Base-by-base conservation (phyloP, 2,888 invertebrate species). In the Bombylius discolor region DNA sequence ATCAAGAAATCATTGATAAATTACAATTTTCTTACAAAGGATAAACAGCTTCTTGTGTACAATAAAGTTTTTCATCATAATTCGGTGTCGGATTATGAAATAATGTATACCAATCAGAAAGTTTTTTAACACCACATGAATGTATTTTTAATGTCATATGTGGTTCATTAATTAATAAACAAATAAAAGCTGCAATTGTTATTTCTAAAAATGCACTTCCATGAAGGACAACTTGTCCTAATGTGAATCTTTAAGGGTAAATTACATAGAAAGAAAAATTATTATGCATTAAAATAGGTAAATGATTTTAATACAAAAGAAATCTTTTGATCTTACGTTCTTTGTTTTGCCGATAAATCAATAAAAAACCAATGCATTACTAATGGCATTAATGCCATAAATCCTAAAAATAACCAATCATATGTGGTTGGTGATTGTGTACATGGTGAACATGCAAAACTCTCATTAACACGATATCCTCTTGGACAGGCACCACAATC, bases 41-140 rank as follows among this genome's bases (percentile, higher is more conserved):
- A 78, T 94, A 98, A 0, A 97, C 96, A 56, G 96, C 94, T 76
- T 99, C 98, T 68, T 98, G 95, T 0, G 97, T 95, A 72, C 98
- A 99, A 73, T 94, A 87, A 54, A 97, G 72, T 23, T 86, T 87
- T 59, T 84, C 82, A 57, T 88, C 87, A 74, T 94, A 97, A 72
- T 94, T 89, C 0, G 95, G 93, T 62, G 83, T 85, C 7, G 98
- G 98, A 76, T 99, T 99, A 67, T 94, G 81, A 59, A 98, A 80
- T 62, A 97, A 74, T 0, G 97, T 95, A 70, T 99, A 99, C 97
- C 97, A 99, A 75, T 99, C 98, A 0, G 93, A 86, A 32, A 98
- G 76, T 46, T 83, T 82, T 56, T 81, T 79, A 0, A 90, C 87
- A 8, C 80, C 79, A 69, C 98, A 96, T 0, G 92, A 87, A 63